These are phyloP conservation scores for Porites rus DNA, from an alignment of 92 coral and sea anemone species.

Conservation along the genomic window DNA sequence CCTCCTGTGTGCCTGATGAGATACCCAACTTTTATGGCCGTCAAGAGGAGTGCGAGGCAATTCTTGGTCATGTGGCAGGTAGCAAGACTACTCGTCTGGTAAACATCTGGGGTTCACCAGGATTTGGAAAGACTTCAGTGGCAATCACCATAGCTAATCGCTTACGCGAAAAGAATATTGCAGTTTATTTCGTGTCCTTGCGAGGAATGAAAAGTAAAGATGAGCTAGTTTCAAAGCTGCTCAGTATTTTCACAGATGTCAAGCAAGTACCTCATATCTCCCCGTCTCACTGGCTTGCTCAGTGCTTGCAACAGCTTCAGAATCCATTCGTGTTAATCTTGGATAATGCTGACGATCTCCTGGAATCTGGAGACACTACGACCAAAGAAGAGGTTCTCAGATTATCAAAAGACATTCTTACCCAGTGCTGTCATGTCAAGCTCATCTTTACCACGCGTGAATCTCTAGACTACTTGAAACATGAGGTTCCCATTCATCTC, in stretches of 20 bases:
- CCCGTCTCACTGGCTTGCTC: conserved; percentile 9
- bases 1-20: not conserved
- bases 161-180: not conserved
- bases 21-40: conserved; percentile 46
- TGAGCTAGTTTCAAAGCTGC: not conserved
- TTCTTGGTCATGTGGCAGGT: not conserved
- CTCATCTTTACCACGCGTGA: conserved; percentile 31
- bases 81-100: conserved; percentile 32
- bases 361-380: conserved; percentile 16
- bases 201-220: conserved; percentile 30
- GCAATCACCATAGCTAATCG: conserved; percentile 34
- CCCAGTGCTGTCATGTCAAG: conserved; percentile 1
- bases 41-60: conserved; percentile 23
- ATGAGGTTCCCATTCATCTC: not conserved
- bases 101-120: conserved; percentile 26
- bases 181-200: conserved; percentile 10
- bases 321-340: conserved; percentile 9
- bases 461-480: conserved; percentile 4
- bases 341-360: conserved; percentile 32
- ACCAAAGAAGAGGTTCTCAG: not conserved
- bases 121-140: conserved; percentile 56
- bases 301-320: conserved; percentile 7
- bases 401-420: conserved; percentile 11
- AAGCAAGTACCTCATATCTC: conserved; percentile 5
- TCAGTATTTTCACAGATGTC: conserved; percentile 2